Conservation (phyloP, 1,140 invertebrate species). For the Bombus sylvicola region DNA sequence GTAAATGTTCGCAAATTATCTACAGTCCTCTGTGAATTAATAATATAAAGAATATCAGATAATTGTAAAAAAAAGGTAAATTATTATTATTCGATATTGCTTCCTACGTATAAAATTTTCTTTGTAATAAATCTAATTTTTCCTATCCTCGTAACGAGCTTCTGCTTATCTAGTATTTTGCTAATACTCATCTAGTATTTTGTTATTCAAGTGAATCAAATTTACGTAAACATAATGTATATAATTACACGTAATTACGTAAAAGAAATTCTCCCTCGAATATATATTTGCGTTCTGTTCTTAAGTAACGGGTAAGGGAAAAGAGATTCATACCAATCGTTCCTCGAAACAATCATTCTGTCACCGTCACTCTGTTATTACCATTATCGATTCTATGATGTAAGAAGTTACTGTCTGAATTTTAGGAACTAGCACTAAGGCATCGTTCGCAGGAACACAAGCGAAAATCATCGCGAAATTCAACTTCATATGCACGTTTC, state of each 20-base stretch:
- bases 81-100: background rate
- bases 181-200: too few species aligned
- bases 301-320: background rate
- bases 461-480: background rate
- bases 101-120: background rate
- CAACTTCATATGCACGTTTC: constrained; percentile 7
- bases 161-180: too few species aligned
- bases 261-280: background rate
- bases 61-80: background rate
- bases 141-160: background rate
- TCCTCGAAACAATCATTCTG: constrained; percentile 21
- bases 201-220: background rate
- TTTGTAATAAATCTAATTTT: background rate
- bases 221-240: background rate
- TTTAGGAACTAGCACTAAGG: background rate
- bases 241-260: background rate
- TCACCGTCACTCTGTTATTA: constrained; percentile 6
- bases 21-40: too few species aligned
- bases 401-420: constrained; percentile 9
- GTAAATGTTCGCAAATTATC: background rate
- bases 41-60: background rate
- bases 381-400: background rate
- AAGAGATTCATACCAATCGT: constrained; percentile 25
- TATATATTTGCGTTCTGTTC: background rate
- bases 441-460: constrained; percentile 5